Evolutionary conservation across 1,140 invertebrate genomes (phyloP), one percentile per base, ranked within the genome.

Genomic region (Camponotus floridanus): DNA sequence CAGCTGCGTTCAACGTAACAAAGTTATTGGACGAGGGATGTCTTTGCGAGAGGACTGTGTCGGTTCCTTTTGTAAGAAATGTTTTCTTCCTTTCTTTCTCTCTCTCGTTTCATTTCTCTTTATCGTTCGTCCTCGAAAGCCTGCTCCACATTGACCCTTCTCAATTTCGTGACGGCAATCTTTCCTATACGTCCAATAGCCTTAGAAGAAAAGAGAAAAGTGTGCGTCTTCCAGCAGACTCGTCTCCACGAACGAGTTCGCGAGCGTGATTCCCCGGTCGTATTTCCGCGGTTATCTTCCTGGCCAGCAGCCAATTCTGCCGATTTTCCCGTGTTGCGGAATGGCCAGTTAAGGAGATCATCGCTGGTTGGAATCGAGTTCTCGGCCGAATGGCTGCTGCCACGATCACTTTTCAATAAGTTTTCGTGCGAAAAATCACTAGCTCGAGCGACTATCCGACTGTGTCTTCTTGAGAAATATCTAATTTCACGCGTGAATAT

Each of bases 301-400:
- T 83, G 68, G 79, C 68, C 68, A 26, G 68, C 31, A 73, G 79
- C 79, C 79, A 83, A 83, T 73, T 83, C 57, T 45, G 55, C 55
- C 48, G 79, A 83, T 31, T 83, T 73, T 61, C 26, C 33, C 73
- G 33, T 65, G 45, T 45, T 26, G 73, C n/a, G 59, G 65, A 87
- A 87, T 55, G 71, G 36, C 73, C 86, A 70, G 86, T 76, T 84
- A 84, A 84, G 79, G 51, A 36, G 70, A 84, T 87, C 86, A 83
- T 87, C 71, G 36, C 51, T 13, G 18, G 13, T 51, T 65, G 48
- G 62, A 87, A 87, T 87, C 80, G 86, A 74, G 18, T 74, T 31
- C 79, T 55, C 55, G 67, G 26, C 39, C 51, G 68, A 83, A 33
- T 31, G 39, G 7, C 11, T 61, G 11, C 67, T 2, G 26, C 55